phyloP scores from a whole-genome alignment of 2,797 vertebrate species.

The Knipowitschia caucasica region DNA sequence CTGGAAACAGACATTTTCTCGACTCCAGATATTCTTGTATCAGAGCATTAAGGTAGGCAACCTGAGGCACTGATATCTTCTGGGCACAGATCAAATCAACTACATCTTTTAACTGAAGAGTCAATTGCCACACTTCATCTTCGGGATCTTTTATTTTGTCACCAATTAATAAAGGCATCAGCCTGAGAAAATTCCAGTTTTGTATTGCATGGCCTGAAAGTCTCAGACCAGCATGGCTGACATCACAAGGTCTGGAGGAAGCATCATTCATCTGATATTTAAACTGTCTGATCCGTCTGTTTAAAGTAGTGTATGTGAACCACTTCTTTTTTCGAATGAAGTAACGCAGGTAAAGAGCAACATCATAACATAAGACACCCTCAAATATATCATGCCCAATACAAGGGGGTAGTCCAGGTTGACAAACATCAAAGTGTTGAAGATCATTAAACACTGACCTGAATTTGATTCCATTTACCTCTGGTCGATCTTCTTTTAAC shows the following conservation, averaged over 20 bases:
- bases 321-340: conserved; percentile 6
- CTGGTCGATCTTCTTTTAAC: neutral
- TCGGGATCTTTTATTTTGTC: conserved; percentile 12
- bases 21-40: conserved; percentile 34
- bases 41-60: conserved; percentile 17
- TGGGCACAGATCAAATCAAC: conserved; percentile 25
- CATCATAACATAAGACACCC: conserved; percentile 10
- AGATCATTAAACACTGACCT: conserved; percentile 18
- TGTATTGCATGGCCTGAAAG: conserved; percentile 18
- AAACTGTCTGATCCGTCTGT: conserved; percentile 14
- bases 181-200: conserved; percentile 21
- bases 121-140: conserved; percentile 32
- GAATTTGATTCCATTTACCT: conserved; percentile 11
- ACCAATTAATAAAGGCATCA: conserved; percentile 25
- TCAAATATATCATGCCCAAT: conserved; percentile 18
- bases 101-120: conserved; percentile 13
- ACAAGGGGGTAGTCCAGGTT: conserved; percentile 13
- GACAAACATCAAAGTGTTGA: conserved; percentile 19
- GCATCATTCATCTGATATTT: conserved; percentile 7
- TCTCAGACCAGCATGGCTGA: conserved; percentile 7
- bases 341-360: conserved; percentile 13
- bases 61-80: conserved; percentile 14
- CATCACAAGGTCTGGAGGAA: conserved; percentile 15
- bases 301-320: conserved; percentile 10
- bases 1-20: conserved; percentile 22